phyloP scores from a whole-genome alignment of 2,888 invertebrate genomes.

The Hypselothyrea guttata region DNA sequence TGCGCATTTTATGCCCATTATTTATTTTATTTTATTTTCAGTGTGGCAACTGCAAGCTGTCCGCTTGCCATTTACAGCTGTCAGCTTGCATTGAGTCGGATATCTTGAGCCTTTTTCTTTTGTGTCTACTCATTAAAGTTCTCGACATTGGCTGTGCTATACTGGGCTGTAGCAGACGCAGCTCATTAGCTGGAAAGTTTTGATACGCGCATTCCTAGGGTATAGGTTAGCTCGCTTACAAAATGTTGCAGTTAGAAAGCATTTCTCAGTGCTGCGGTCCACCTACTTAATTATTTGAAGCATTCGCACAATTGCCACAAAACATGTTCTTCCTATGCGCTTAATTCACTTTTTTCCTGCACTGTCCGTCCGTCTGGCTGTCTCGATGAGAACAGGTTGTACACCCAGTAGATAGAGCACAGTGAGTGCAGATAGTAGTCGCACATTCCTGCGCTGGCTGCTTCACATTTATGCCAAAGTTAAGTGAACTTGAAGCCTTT shows the following conservation, averaged over 20 bases:
- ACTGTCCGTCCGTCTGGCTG: conserved; percentile 40
- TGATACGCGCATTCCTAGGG: too few relatives aligned
- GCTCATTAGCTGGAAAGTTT: conserved; percentile 2
- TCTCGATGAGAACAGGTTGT: conserved; percentile 64
- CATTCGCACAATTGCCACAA: conserved; percentile 74
- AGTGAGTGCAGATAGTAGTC: conserved; percentile 52
- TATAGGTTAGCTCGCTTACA: conserved; percentile 36
- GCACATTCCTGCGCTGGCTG: conserved; percentile 71
- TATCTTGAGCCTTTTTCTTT: not conserved
- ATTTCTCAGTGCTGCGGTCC: conserved; percentile 51
- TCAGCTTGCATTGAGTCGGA: not conserved
- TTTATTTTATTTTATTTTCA: too few relatives aligned
- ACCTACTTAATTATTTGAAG: conserved; percentile 77
- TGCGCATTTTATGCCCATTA: too few relatives aligned
- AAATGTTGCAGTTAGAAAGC: conserved; percentile 24
- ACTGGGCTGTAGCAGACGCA: too few relatives aligned
- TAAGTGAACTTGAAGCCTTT: conserved; percentile 77
- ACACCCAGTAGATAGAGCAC: conserved; percentile 49
- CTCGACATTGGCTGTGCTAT: conserved; percentile 26
- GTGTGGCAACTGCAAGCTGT: too few relatives aligned
- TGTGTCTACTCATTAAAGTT: conserved; percentile 38
- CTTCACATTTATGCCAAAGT: conserved; percentile 76
- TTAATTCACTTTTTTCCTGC: conserved; percentile 73
- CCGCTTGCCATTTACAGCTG: conserved; percentile 2
- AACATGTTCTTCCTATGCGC: conserved; percentile 75